phyloP scores from a whole-genome alignment of 2,113 vertebrate species.

The Axis porcinus region DNA sequence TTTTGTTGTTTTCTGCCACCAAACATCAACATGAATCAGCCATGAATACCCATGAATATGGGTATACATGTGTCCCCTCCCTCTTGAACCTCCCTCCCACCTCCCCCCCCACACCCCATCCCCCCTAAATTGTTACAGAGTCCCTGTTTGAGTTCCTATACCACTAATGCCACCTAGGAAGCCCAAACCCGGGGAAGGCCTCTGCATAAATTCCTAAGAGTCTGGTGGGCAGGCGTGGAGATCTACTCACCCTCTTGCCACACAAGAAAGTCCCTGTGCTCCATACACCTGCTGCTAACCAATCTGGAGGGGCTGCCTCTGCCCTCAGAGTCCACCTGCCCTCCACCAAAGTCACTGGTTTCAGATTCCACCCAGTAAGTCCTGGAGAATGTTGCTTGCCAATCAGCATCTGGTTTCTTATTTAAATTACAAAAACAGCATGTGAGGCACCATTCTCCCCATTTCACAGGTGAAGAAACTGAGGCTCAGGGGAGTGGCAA shows the following conservation, averaged over 20 bases:
- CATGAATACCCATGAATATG: not conserved
- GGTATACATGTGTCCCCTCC: not conserved
- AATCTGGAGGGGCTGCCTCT: not conserved
- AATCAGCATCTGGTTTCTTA: not conserved
- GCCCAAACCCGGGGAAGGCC: not conserved
- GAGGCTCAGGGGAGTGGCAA: not conserved
- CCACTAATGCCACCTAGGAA: not conserved
- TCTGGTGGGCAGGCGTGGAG: not conserved
- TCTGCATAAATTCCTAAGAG: not conserved
- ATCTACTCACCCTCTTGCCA: not conserved
- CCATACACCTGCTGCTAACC: accelerated
- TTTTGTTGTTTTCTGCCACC: not conserved
- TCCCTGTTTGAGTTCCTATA: not conserved
- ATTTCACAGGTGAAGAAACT: not conserved
- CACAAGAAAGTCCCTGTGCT: not conserved
- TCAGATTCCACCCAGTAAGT: not conserved
- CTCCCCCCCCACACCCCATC: not conserved
- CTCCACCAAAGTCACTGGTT: not conserved
- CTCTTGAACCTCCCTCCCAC: not conserved
- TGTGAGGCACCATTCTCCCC: not conserved
- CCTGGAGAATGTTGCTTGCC: not conserved
- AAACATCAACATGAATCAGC: not conserved
- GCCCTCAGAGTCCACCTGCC: not conserved
- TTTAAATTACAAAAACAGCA: not conserved
- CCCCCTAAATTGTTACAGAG: not conserved